A percentile compares a stretch with the other conserved stretches of the same genome.
Evolutionary conservation across 1,140 invertebrate species (phyloP).

Genomic region (Leptinotarsa texana): DNA sequence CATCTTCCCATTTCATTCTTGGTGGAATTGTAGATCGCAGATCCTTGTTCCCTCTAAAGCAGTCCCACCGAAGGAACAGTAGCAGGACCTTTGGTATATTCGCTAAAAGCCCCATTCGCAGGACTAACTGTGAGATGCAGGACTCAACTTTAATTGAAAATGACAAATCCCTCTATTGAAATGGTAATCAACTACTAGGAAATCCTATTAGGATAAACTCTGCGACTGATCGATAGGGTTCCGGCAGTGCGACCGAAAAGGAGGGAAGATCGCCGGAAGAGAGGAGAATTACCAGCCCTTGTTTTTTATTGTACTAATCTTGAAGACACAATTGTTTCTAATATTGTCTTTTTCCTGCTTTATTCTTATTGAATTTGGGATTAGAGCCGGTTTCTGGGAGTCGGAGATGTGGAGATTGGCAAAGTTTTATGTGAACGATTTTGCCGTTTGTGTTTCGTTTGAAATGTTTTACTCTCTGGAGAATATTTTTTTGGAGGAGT

Average conservation of each 20-base stretch:
- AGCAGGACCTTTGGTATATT: conserved; percentile 31
- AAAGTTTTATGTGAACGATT: too few species aligned
- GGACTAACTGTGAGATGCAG: conserved; percentile 50
- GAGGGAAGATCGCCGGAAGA: conserved; percentile 9
- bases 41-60: neutral
- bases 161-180: conserved; percentile 59
- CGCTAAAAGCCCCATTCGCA: conserved; percentile 40
- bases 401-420: neutral
- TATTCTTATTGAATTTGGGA: conserved; percentile 20
- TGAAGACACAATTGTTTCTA: conserved; percentile 38
- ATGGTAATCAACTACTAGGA: conserved; percentile 59
- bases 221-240: conserved; percentile 51
- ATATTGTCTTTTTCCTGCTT: conserved; percentile 17
- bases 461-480: too few species aligned
- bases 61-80: conserved; percentile 10
- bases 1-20: neutral
- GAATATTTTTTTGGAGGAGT: too few species aligned
- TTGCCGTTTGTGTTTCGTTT: too few species aligned
- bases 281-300: conserved; percentile 29
- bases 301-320: conserved; percentile 41
- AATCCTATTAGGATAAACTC: conserved; percentile 59
- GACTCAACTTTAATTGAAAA: conserved; percentile 59
- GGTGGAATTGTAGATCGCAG: neutral
- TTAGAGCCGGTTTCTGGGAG: conserved; percentile 1
- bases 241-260: conserved; percentile 36